These are phyloP conservation scores for Enteromius trimaculatus DNA, from an alignment of 2,797 vertebrate species.

Conservation along the genomic window DNA sequence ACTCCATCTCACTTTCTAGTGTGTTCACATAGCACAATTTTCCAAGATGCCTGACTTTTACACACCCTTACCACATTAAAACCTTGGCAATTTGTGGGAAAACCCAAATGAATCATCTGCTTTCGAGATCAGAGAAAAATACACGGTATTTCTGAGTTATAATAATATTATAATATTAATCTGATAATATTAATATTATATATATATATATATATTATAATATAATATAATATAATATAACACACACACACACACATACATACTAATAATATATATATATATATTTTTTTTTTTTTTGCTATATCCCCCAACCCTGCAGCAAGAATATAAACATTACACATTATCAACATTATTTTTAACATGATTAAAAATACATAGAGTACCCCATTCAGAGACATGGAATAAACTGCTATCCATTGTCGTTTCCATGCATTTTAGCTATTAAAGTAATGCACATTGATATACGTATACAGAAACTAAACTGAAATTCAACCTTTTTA, in stretches of 20 bases:
- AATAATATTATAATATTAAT: too few species aligned
- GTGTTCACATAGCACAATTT: neutral
- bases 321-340: neutral
- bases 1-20: neutral
- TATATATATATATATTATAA: too few species aligned
- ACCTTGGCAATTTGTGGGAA: neutral
- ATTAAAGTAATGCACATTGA: neutral
- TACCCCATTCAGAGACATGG: neutral
- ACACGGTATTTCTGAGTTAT: neutral
- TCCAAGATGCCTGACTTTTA: neutral
- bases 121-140: neutral
- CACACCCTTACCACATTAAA: neutral
- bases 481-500: neutral
- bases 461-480: neutral
- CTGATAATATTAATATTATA: too few species aligned
- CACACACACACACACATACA: too few species aligned
- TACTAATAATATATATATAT: too few species aligned
- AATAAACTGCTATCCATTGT: neutral
- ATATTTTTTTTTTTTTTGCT: too few species aligned
- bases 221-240: too few species aligned
- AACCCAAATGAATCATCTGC: conserved; percentile 12
- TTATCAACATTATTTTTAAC: neutral
- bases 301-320: too few species aligned
- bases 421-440: neutral
- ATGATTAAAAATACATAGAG: neutral